Evolutionary conservation across 2,113 vertebrate genomes (phyloP).

Genomic region (Dinomys branickii): DNA sequence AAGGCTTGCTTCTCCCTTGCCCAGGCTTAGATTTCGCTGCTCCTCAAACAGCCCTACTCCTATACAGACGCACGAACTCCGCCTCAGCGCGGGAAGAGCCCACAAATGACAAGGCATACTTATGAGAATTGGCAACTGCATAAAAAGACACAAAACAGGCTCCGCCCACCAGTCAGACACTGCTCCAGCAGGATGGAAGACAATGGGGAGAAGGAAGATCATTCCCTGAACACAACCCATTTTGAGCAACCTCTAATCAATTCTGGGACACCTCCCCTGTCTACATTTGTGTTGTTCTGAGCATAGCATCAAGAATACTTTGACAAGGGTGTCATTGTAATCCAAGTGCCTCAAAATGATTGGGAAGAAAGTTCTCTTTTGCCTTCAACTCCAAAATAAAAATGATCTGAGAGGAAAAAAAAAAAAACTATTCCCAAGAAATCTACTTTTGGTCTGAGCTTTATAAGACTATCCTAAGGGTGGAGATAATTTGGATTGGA

Average conservation of each 20-base stretch:
- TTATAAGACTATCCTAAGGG: background rate
- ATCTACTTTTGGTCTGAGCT: background rate
- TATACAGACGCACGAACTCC: background rate
- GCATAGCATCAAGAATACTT: conserved; percentile 45
- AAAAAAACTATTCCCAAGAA: background rate
- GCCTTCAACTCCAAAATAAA: conserved; percentile 66
- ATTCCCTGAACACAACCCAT: conserved; percentile 21
- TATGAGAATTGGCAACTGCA: conserved; percentile 17
- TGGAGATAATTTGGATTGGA: background rate
- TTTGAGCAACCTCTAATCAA: conserved; percentile 59
- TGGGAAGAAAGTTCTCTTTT: conserved; percentile 47
- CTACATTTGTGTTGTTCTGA: conserved; percentile 49
- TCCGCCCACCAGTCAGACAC: conserved; percentile 4
- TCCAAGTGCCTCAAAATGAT: conserved; percentile 63
- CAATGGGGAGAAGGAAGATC: background rate
- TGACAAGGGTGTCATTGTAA: conserved; percentile 74
- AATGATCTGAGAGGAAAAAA: background rate
- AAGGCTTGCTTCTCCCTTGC: background rate
- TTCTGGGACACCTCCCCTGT: conserved; percentile 57
- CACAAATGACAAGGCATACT: background rate
- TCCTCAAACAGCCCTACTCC: background rate
- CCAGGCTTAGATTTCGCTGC: background rate
- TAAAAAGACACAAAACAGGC: background rate
- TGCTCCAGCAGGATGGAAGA: background rate
- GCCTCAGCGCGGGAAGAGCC: background rate